Percentiles rank a stretch among this genome's conserved stretches.
phyloP scores from a whole-genome alignment of 2,888 invertebrate species.

The Entomobrya proxima region DNA sequence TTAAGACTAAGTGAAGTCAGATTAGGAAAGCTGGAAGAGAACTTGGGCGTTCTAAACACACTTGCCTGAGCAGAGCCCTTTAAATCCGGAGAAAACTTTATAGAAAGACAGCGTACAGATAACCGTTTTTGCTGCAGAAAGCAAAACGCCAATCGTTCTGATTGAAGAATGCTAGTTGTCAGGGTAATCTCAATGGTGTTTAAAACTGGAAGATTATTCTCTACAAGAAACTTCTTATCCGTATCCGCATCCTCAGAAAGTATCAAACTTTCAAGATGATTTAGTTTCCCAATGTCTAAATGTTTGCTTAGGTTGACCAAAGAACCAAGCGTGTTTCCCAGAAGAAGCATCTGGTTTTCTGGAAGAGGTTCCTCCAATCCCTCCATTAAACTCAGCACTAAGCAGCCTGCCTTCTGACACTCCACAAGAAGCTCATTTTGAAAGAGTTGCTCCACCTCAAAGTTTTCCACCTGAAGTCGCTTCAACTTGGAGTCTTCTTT shows the following conservation, averaged over 20 bases:
- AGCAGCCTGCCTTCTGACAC: slow-evolving; percentile 3
- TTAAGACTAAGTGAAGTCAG: slow-evolving; percentile 7
- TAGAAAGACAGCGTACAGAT: neutral
- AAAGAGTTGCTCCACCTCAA: slow-evolving; percentile 49
- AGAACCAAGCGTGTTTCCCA: slow-evolving; percentile 7
- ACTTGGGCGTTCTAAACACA: slow-evolving; percentile 40
- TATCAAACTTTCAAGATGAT: neutral
- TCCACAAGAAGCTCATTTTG: neutral
- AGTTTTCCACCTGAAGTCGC: slow-evolving; percentile 43
- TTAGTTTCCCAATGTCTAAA: slow-evolving; percentile 9
- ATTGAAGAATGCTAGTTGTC: slow-evolving; percentile 34
- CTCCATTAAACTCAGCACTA: slow-evolving; percentile 31
- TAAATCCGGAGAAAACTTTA: slow-evolving; percentile 16
- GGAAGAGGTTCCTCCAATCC: neutral
- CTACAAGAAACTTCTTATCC: slow-evolving; percentile 26
- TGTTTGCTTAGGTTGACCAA: slow-evolving; percentile 21
- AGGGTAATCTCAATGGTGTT: slow-evolving; percentile 4
- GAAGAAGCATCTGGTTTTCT: neutral
- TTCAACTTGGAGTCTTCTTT: slow-evolving; percentile 4
- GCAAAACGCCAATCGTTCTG: slow-evolving; percentile 45
- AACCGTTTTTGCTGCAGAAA: slow-evolving; percentile 38
- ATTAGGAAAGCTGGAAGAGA: slow-evolving; percentile 25
- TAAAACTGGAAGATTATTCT: neutral
- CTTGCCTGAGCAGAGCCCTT: slow-evolving; percentile 45
- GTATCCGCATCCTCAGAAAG: slow-evolving; percentile 35